phyloP scores from a whole-genome alignment of 2,797 vertebrate genomes.

The Syngnathus rostellatus region DNA sequence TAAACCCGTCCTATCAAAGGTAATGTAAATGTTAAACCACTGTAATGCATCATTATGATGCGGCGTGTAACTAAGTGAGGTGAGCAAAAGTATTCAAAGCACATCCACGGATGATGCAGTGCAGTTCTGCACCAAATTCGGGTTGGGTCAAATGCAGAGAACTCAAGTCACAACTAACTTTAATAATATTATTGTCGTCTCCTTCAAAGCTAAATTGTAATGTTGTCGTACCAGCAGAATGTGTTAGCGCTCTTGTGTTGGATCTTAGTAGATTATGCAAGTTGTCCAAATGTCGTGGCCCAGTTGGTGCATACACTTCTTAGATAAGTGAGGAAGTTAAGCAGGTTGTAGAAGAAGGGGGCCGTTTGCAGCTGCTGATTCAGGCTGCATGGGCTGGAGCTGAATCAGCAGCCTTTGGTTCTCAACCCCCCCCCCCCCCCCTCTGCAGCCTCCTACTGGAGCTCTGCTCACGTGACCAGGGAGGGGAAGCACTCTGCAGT shows the following conservation, averaged over 20 bases:
- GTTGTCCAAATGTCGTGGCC: not conserved
- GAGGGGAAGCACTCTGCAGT: conserved; percentile 63
- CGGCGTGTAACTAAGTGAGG: not conserved
- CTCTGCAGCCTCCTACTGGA: conserved; percentile 66
- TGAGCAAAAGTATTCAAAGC: not conserved
- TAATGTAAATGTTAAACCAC: conserved; percentile 49
- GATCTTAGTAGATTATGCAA: not conserved
- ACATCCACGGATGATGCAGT: not conserved
- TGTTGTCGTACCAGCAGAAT: not conserved
- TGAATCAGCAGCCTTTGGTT: conserved; percentile 70
- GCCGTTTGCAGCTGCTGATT: conserved; percentile 60
- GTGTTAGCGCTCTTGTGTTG: not conserved
- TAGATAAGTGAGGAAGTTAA: conserved; percentile 9
- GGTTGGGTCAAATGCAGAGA: not conserved
- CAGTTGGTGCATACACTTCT: not conserved
- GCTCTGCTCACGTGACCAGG: conserved; percentile 60
- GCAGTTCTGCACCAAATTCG: not conserved
- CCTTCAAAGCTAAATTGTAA: not conserved
- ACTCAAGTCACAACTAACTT: not conserved
- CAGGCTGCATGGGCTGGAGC: conserved; percentile 56
- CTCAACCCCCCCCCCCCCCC: conserved; percentile 33
- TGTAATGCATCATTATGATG: not conserved
- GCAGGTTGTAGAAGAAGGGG: conserved; percentile 21
- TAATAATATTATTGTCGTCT: not conserved
- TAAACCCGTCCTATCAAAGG: conserved; percentile 85